Percentiles rank a stretch among this genome's conserved stretches.
Evolutionary conservation across 2,113 vertebrate genomes (phyloP).

Genomic region (Delphinapterus leucas): DNA sequence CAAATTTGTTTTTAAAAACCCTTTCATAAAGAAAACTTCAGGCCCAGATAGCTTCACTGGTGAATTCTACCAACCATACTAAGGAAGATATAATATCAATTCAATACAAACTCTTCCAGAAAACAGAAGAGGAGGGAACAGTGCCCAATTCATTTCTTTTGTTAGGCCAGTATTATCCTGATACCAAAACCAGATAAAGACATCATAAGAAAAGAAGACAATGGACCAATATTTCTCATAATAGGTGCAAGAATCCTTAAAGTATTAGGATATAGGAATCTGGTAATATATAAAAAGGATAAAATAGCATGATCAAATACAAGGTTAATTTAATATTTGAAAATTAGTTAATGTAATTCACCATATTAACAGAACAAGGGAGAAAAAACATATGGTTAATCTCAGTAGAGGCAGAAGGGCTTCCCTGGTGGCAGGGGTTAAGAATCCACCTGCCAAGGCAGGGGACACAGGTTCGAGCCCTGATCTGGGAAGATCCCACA

Average conservation of each 20-base stretch:
- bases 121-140: neutral
- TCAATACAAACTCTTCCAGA: neutral
- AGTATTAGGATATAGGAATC: neutral
- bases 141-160: neutral
- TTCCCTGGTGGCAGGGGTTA: no score
- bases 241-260: neutral
- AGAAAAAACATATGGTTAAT: neutral
- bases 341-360: neutral
- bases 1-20: neutral
- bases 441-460: no score
- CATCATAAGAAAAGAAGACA: neutral
- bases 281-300: neutral
- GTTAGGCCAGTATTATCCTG: neutral
- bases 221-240: neutral
- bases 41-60: neutral
- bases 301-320: neutral
- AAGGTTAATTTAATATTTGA: neutral
- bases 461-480: no score
- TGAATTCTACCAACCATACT: neutral
- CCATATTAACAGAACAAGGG: neutral
- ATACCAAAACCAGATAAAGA: neutral
- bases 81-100: neutral
- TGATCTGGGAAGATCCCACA: no score
- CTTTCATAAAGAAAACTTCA: neutral
- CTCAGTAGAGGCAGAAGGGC: neutral